Conservation (phyloP, 1,140 invertebrate genomes). For the Bombus sylvicola region DNA sequence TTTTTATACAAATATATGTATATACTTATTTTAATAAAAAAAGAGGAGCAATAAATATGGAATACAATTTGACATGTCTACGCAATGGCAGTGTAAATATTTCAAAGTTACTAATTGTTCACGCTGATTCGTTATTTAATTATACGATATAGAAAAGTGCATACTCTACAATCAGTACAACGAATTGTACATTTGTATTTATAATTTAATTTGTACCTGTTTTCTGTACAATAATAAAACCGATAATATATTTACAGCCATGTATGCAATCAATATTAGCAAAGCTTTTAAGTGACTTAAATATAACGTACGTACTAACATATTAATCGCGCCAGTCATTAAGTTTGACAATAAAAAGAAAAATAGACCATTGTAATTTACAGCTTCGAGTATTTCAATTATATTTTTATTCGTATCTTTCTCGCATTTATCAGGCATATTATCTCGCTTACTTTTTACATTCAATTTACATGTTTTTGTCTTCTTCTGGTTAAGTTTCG, state of each 20-base stretch:
- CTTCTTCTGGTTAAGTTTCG: conserved; percentile 3
- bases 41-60: conserved; percentile 24
- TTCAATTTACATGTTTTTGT: conserved; percentile 24
- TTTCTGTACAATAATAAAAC: conserved; percentile 73
- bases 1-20: conserved; percentile 66
- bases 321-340: conserved; percentile 90
- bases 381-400: conserved; percentile 85
- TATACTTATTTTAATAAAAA: conserved; percentile 62
- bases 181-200: conserved; percentile 31
- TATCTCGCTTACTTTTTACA: conserved; percentile 40
- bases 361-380: conserved; percentile 90
- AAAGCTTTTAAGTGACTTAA: conserved; percentile 81
- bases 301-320: conserved; percentile 86
- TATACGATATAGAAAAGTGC: conserved; percentile 7
- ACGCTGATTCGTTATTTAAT: neutral
- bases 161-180: neutral
- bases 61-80: conserved; percentile 40
- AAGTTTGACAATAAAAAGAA: conserved; percentile 92
- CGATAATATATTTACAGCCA: conserved; percentile 81
- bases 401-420: conserved; percentile 61
- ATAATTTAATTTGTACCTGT: conserved; percentile 74
- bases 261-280: conserved; percentile 85
- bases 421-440: conserved; percentile 29
- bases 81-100: conserved; percentile 42
- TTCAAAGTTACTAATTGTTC: neutral